Evolutionary conservation across 2,113 vertebrate genomes (phyloP).

Genomic region (Sceloporus undulatus): DNA sequence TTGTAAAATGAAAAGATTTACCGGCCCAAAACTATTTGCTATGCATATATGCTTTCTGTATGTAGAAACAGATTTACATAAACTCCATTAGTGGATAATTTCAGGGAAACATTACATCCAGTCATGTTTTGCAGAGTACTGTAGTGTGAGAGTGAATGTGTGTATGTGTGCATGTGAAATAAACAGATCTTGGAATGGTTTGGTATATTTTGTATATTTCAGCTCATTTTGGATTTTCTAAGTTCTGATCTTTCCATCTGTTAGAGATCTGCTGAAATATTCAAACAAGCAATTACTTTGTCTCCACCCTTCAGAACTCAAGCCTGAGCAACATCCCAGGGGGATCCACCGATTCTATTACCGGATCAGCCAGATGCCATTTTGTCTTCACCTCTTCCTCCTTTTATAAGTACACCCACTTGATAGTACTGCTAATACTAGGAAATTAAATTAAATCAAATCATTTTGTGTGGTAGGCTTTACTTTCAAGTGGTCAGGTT

Average conservation of each 20-base stretch:
- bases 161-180: neutral
- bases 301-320: neutral
- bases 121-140: neutral
- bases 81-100: neutral
- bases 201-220: neutral
- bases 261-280: slow-evolving; percentile 1
- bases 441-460: slow-evolving; percentile 27
- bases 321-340: neutral
- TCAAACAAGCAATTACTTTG: neutral
- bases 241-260: neutral
- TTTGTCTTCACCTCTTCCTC: neutral
- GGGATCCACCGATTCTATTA: neutral
- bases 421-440: neutral
- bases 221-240: slow-evolving; percentile 6
- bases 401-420: neutral
- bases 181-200: neutral
- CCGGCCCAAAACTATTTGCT: neutral
- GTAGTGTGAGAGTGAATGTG: too few species aligned
- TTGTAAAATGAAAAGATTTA: neutral
- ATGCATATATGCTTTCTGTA: neutral
- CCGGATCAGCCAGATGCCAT: too few species aligned
- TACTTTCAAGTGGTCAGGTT: neutral
- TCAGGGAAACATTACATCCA: neutral
- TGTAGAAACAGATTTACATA: neutral
- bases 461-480: slow-evolving; percentile 7